Conservation (phyloP, 2,797 vertebrate species). For the Caiman crocodilus region DNA sequence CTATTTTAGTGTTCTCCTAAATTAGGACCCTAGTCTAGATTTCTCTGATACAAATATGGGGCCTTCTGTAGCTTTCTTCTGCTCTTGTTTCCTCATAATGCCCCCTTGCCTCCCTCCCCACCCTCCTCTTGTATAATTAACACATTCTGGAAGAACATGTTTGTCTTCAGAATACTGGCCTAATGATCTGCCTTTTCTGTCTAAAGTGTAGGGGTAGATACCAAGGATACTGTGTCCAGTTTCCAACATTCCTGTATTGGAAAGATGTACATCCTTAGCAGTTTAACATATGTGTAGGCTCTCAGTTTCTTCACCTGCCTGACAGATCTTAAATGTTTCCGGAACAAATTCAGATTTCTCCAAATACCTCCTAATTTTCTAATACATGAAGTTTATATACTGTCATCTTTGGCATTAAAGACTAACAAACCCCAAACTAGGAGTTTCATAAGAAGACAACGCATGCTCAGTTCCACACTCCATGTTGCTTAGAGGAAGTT, state of each 20-base stretch:
- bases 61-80: background rate
- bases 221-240: background rate
- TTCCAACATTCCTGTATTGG: background rate
- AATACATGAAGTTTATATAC: background rate
- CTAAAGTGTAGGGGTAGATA: background rate
- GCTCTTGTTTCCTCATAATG: background rate
- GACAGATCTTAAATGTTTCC: background rate
- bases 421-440: background rate
- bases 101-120: fast-evolving
- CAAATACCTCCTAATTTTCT: background rate
- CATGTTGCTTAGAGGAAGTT: background rate
- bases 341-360: background rate
- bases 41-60: background rate
- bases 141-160: too few species aligned
- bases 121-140: background rate
- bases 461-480: background rate
- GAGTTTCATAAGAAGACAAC: background rate
- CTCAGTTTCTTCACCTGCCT: background rate
- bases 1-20: background rate
- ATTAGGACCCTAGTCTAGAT: background rate
- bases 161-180: background rate
- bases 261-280: background rate
- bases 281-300: background rate
- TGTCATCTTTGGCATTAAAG: background rate
- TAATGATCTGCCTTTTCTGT: background rate